Evolutionary conservation across 2,888 invertebrate genomes (phyloP).

Genomic region (Merodon equestris): DNA sequence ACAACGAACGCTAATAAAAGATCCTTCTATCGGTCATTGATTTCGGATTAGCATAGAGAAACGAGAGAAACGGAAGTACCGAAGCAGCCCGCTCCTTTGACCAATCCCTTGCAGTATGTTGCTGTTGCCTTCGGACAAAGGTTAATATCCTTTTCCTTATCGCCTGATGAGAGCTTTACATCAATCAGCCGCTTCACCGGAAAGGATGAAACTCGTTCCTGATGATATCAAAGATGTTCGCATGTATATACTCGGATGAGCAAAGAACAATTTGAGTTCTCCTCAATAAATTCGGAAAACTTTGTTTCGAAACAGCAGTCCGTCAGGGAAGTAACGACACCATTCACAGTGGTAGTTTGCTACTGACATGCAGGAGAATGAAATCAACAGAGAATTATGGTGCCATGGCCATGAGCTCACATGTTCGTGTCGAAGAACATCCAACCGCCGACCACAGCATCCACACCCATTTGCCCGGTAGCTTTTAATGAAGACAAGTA

Average conservation of each 20-base stretch:
- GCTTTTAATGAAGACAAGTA: conserved; percentile 42
- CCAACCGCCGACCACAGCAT: conserved; percentile 9
- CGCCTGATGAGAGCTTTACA: conserved; percentile 61
- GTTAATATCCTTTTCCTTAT: conserved; percentile 63
- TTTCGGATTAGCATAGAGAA: conserved; percentile 48
- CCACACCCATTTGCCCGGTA: conserved; percentile 33
- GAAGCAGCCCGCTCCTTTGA: conserved; percentile 16
- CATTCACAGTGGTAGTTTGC: conserved; percentile 5
- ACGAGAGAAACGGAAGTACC: background rate
- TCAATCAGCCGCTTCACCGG: conserved; percentile 50
- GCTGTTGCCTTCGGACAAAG: conserved; percentile 23
- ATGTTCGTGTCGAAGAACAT: background rate
- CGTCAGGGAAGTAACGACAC: background rate
- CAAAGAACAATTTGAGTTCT: conserved; percentile 25
- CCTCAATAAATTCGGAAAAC: conserved; percentile 44
- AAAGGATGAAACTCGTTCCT: conserved; percentile 33
- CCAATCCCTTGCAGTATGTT: conserved; percentile 16
- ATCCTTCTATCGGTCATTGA: conserved; percentile 64
- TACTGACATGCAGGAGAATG: conserved; percentile 38
- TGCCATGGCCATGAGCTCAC: conserved; percentile 23
- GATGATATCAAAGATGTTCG: conserved; percentile 21
- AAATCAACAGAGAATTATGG: conserved; percentile 54
- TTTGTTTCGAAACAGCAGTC: conserved; percentile 1
- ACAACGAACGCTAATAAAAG: conserved; percentile 49
- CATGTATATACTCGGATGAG: conserved; percentile 42